Evolutionary conservation across 2,797 vertebrate species (phyloP), one percentile per base, ranked within the genome.

Genomic region (Cyclopterus lumpus): DNA sequence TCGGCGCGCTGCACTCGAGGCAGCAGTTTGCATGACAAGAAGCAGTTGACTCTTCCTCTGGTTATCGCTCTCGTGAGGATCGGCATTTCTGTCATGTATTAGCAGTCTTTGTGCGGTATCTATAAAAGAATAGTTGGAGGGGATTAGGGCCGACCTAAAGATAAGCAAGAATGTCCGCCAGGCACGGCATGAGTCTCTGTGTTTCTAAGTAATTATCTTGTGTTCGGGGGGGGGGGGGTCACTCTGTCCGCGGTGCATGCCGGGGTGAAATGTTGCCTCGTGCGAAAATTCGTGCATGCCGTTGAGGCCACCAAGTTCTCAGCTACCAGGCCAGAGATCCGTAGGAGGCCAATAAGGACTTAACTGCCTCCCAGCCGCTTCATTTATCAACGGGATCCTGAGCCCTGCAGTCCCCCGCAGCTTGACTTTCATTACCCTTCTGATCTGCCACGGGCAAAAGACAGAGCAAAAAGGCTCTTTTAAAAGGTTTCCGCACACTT

Each of bases 1-100:
- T 83, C 72, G 73, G 57, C 49, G 76, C 55, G 65, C 73, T 80
- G 82, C 80, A 85, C 78, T 78, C 67, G 53, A 73, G 58, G 76
- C 75, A 59, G 60, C 64, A 49, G 90, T 82, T 94, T 91, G 93
- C 93, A 93, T 92, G 91, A 91, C 91, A 94, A 89, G 74, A 86
- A 75, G 87, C 82, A 85, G 90, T 93, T 93, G 82, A 86, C 80
- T 14, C 78, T 75, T 79, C 42, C 64, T 59, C 64, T 63, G 68
- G 84, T 91, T 93, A 92, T 92, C 73, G 20, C 86, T 91, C 82
- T 77, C 70, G 51, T 82, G 79, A 81, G 79, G 71, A 77, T 73
- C 64, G 61, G 67, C 84, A 60, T 83, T 78, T 81, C 60, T 87
- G 67, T 82, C 80, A 89, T 73, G 67, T 79, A 75, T 85, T 80